Conservation (phyloP, 2,888 invertebrate species). For the Clivina fossor region DNA sequence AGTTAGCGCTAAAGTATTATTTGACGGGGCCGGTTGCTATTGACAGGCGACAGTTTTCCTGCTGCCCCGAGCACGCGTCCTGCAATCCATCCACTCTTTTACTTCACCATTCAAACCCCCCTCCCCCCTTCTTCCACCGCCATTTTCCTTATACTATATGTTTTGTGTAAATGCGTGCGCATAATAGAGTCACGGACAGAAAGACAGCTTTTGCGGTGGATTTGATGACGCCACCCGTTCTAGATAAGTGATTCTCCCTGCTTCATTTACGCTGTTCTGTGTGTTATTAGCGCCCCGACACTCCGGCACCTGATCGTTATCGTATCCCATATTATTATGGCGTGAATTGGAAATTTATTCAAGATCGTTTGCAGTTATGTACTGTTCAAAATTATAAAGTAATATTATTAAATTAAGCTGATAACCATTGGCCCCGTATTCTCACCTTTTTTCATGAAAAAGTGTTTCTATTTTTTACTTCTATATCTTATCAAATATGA, state of each 20-base stretch:
- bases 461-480: too few species aligned
- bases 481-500: too few species aligned
- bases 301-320: constrained; percentile 22
- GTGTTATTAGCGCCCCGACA: constrained; percentile 16
- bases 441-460: too few species aligned
- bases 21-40: constrained; percentile 4
- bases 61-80: background rate
- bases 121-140: too few species aligned
- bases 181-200: too few species aligned
- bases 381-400: constrained; percentile 6
- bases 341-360: constrained; percentile 21
- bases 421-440: too few species aligned
- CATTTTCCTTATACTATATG: too few species aligned
- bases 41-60: background rate
- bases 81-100: too few species aligned
- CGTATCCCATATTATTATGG: constrained; percentile 10
- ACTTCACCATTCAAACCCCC: too few species aligned
- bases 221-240: too few species aligned
- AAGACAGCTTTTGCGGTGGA: too few species aligned
- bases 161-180: too few species aligned
- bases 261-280: constrained; percentile 21
- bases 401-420: constrained; percentile 8
- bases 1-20: constrained; percentile 12
- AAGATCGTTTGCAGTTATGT: constrained; percentile 15
- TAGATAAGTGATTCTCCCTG: constrained; percentile 17